Evolutionary conservation across 2,797 vertebrate species (phyloP), one percentile per base, ranked within the genome.

Genomic region (Cryptoblepharus egeriae): DNA sequence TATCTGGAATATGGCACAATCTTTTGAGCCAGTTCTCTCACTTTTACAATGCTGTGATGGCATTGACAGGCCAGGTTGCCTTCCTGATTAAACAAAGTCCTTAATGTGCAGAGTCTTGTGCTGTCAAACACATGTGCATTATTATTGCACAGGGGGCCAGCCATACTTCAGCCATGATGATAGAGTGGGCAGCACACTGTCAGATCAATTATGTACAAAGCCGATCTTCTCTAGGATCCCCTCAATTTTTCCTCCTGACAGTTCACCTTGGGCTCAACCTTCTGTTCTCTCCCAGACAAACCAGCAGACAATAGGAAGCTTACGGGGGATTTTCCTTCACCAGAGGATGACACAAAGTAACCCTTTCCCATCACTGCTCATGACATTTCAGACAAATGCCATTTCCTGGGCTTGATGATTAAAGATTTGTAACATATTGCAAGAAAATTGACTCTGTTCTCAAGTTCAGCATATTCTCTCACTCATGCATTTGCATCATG

Each of bases 191-290:
- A 91, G 90, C 87, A 74, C 86, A 93, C 90, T 96, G 95, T 96
- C 95, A 95, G 91, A 95, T 96, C 93, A 95, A 93, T 96, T 95
- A 94, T 95, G 94, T 92, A 93, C 87, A 86, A 91, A 90, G 85
- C 88, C 92, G 89, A 84, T 96, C 94, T 94, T 95, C 92, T 92
- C 89, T 83, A 92, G 90, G 90, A 92, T 92, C 94, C 91, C 89
- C 91, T 94, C 61, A 16, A 93, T 93, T 91, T 92, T 93, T 93
- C 87, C 94, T 94, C 91, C 81, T 91, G 94, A 94, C 91, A 93
- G 89, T 91, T 95, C 94, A 94, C 94, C 94, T 95, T 93, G 93
- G 91, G 90, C 85, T 91, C 92, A 94, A 88, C 93, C 94, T 94
- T 95, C 94, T 93, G 92, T 94, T 94, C 91, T 94, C 77, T 94